Percentiles rank a stretch among this genome's conserved stretches.
These are phyloP conservation scores for Synodontis membranacea DNA, from an alignment of 2,113 vertebrate species.

Conservation along the genomic window DNA sequence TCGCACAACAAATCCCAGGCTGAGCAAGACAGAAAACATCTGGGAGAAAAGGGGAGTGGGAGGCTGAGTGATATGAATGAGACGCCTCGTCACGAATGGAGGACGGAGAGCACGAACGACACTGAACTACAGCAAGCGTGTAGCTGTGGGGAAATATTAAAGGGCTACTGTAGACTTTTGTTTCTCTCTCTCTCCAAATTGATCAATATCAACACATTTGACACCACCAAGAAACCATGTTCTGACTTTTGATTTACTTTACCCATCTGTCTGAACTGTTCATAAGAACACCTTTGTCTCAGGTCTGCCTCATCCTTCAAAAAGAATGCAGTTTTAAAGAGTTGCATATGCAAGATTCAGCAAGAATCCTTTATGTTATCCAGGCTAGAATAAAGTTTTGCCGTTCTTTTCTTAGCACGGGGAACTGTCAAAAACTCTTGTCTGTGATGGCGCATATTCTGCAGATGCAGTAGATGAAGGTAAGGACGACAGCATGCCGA, in stretches of 20 bases:
- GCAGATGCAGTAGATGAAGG: not conserved
- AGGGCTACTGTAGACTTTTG: not conserved
- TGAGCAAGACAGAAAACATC: conserved; percentile 71
- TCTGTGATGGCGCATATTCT: not conserved
- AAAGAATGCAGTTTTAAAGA: not conserved
- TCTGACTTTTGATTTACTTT: too few species aligned
- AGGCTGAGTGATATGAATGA: conserved; percentile 30
- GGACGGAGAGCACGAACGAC: not conserved
- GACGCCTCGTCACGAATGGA: not conserved
- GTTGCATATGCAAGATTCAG: not conserved
- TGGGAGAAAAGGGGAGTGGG: conserved; percentile 52
- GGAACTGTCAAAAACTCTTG: not conserved
- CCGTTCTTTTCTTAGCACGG: not conserved
- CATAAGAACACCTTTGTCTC: not conserved
- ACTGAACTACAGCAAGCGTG: too few species aligned
- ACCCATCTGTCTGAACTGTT: not conserved
- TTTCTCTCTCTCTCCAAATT: not conserved
- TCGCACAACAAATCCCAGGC: conserved; percentile 58
- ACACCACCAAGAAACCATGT: not conserved
- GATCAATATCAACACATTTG: not conserved
- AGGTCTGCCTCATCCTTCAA: not conserved
- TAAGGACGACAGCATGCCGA: not conserved
- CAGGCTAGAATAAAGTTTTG: not conserved
- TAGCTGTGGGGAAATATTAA: not conserved
- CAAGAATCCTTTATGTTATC: not conserved